Evolutionary conservation across 2,797 vertebrate species (phyloP), one percentile per base, ranked within the genome.

Genomic region (Ciconia nigra): DNA sequence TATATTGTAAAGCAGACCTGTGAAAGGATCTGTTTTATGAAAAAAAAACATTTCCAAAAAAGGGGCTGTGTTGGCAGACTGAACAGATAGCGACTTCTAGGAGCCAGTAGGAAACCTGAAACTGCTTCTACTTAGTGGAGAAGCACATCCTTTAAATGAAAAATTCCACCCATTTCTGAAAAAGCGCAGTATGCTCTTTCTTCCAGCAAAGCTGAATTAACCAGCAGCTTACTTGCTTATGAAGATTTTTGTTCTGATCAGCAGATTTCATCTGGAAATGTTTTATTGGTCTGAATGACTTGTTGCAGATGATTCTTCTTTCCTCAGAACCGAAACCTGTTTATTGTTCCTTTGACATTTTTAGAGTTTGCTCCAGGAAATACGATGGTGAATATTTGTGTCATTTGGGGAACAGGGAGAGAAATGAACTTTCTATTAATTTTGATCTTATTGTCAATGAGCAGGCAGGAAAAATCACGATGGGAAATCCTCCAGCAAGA

Each of bases 401-500:
- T 71, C 22, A 26, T 44, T 63, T 51, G 55, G 44, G 90, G 81
- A 81, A 90, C 51, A 81, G 42, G 63, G 81, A 58, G 65, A 71
- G 62, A 95, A 92, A 78, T 74, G 8, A 93, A 65, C 26, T 76
- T 71, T 25, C 76, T 96, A 6, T 95, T 97, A 76, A 96, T 90
- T 91, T 31, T 83, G 62, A 29, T 96, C 77, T 76, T 81, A 55
- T 93, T 73, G 83, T 93, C 91, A 18, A 52, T 79, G 71, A 52
- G 5, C 94, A 99, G 99, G 65, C 98, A 98, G 74, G 99, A 99
- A 42, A 99, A 99, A 93, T 98, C 98, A 8, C 98, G 99, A 33
- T 98, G 99, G 97, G 99, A 99, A 97, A 98, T 98, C 28, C 98
- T 99, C 63, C 99, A 99, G 89, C 98, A 98, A 74, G 99, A 99